A percentile compares a stretch with the other conserved stretches of the same genome.
Conservation (phyloP, 2,113 vertebrate genomes). For the Laticauda laticaudata region DNA sequence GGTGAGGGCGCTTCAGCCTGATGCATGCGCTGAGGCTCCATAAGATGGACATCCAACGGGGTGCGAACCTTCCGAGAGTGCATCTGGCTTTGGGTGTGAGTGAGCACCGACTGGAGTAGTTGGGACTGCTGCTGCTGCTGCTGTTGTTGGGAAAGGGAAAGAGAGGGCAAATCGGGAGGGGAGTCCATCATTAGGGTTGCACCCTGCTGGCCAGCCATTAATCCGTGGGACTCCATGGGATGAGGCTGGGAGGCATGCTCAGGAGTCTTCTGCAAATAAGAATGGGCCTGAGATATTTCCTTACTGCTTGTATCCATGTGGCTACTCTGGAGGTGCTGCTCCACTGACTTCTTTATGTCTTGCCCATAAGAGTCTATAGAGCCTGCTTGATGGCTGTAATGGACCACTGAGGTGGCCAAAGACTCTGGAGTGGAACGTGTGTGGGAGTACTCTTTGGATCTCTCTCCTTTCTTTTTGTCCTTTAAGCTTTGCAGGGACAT, state of each 20-base stretch:
- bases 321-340: conserved; percentile 74
- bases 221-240: conserved; percentile 46
- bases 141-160: conserved; percentile 68
- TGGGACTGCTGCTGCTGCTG: conserved; percentile 64
- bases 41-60: conserved; percentile 79
- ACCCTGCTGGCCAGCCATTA: conserved; percentile 68
- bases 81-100: conserved; percentile 80
- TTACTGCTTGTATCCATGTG: conserved; percentile 66
- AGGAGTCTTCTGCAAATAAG: conserved; percentile 71
- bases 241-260: conserved; percentile 51
- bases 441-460: conserved; percentile 60
- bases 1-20: conserved; percentile 78
- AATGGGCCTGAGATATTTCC: conserved; percentile 67
- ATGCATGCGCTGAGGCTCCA: conserved; percentile 68
- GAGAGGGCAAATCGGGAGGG: conserved; percentile 73
- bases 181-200: conserved; percentile 78
- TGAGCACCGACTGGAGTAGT: conserved; percentile 86
- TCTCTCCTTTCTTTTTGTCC: conserved; percentile 76
- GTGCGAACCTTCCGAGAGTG: conserved; percentile 60
- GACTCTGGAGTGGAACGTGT: conserved; percentile 73
- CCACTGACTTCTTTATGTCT: conserved; percentile 75
- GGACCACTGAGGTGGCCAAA: conserved; percentile 85
- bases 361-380: conserved; percentile 79
- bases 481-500: conserved; percentile 80
- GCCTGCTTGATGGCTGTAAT: conserved; percentile 78